Base-by-base conservation (phyloP, 1,140 invertebrate genomes). In the Anastrepha ludens region DNA sequence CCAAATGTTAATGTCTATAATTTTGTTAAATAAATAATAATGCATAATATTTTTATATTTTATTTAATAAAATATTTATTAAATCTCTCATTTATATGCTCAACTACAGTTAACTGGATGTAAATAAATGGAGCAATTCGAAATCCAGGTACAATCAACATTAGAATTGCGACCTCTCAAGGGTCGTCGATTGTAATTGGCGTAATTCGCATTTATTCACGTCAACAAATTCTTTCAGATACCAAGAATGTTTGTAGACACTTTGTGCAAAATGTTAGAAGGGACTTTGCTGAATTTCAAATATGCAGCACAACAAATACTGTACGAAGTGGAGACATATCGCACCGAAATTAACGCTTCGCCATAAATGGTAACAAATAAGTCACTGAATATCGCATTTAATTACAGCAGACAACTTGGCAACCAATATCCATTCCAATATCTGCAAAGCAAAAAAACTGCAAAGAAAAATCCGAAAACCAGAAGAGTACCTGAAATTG, bases 381-480 rank as follows among this genome's bases (percentile, higher is more conserved):
- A 81, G 74, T 81, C 74, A 81, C 74, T 81, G 74, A 81, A 81
- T 81, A 81, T 81, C 74, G 74, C 74, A 20, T 81, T 81, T 81
- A 81, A 81, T 81, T 81, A 81, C 74, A 55, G 74, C 74, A 81
- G 74, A 81, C 74, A 81, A 81, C 47, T 20, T 55, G 74, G 74
- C 74, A 81, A n/a, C 47, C 47, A 20, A 29, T 29, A 29, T 29
- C 29, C 29, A 29, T 29, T 7, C 9, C 20, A 81, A 81, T 55
- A 62, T 62, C 60, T 17, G 60, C 60, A 3, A 55, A 47, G 15
- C 2, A 9, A 6, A 47, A 50, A 20, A 50, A 62, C 0, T 62
- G 60, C 60, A 62, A n/a, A 62, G 15, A 8, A 55, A 55, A 55
- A 62, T 62, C 47, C 15, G 15, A 20, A 81, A 81, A 55, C 15